Percentiles rank a stretch among this genome's conserved stretches.
Conservation (phyloP, 2,797 vertebrate species). For the Pseudomugil gertrudae region DNA sequence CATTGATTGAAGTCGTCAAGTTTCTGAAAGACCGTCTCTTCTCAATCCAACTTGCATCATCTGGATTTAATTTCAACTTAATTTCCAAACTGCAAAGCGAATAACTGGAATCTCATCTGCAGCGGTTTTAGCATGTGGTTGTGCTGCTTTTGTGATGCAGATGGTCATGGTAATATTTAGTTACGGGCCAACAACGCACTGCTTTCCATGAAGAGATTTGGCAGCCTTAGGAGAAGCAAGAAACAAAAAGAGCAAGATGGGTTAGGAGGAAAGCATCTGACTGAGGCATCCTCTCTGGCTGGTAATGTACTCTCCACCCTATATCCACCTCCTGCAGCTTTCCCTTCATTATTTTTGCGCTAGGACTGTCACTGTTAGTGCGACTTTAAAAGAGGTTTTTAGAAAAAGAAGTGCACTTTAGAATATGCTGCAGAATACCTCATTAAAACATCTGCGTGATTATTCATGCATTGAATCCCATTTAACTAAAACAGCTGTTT, state of each 20-base stretch:
- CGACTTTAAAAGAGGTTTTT: too few species aligned
- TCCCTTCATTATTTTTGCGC: not conserved
- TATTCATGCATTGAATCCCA: not conserved
- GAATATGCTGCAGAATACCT: not conserved
- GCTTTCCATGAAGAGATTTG: slow-evolving; percentile 93
- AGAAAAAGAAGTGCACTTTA: not conserved
- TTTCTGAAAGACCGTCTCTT: slow-evolving; percentile 11
- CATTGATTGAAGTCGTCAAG: not conserved
- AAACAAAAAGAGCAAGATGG: slow-evolving; percentile 89
- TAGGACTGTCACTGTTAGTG: not conserved
- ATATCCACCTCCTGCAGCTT: not conserved
- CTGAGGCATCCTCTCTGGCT: slow-evolving; percentile 85
- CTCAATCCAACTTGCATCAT: not conserved
- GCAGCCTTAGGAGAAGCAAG: slow-evolving; percentile 91
- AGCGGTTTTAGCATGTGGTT: slow-evolving; percentile 11
- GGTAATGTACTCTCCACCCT: slow-evolving; percentile 79
- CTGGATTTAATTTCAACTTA: slow-evolving; percentile 10
- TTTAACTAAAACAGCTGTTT: not conserved
- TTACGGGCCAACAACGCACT: slow-evolving; percentile 48
- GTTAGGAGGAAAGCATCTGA: slow-evolving; percentile 83
- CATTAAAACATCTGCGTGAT: not conserved
- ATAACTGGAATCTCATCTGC: slow-evolving; percentile 31
- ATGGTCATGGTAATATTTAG: slow-evolving; percentile 81
- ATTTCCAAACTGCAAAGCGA: slow-evolving; percentile 11
- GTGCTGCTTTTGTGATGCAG: slow-evolving; percentile 33